Conservation (phyloP, 2,113 vertebrate species). For the Oxygymnocypris stewartii region DNA sequence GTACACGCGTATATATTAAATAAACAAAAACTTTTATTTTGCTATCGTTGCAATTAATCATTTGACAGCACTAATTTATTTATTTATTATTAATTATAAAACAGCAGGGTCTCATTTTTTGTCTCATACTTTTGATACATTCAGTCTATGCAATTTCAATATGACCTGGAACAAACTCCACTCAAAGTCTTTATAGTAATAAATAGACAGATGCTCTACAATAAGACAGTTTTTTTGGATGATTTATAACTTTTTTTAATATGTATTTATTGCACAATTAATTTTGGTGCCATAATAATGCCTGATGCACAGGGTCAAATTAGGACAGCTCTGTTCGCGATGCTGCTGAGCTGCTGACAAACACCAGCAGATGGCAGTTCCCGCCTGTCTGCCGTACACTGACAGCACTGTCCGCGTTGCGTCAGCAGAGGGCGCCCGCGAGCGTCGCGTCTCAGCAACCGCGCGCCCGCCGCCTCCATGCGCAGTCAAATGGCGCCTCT, state of each 20-base stretch:
- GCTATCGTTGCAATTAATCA: too few relatives aligned
- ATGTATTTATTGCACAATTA: not conserved
- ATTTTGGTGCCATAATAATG: not conserved
- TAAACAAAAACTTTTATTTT: too few relatives aligned
- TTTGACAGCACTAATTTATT: too few relatives aligned
- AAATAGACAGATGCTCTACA: not conserved
- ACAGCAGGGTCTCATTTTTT: not conserved
- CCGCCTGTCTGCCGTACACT: not conserved
- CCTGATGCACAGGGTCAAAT: not conserved
- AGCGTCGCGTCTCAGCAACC: constrained; percentile 13
- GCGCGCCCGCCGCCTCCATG: not conserved
- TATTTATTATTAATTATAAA: not conserved
- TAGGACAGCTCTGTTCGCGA: not conserved
- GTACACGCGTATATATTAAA: too few relatives aligned
- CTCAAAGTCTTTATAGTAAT: not conserved
- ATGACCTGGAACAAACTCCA: not conserved
- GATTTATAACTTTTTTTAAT: not conserved
- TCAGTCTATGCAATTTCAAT: not conserved
- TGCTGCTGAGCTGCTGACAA: not conserved
- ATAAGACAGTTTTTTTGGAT: not conserved
- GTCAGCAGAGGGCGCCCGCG: constrained; percentile 20
- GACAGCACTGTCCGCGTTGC: not conserved
- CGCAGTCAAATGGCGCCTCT: constrained; percentile 48
- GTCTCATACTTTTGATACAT: not conserved
- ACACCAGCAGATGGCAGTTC: not conserved